Evolutionary conservation across 1,140 invertebrate species (phyloP).

Genomic region (Drosophila ananassae): DNA sequence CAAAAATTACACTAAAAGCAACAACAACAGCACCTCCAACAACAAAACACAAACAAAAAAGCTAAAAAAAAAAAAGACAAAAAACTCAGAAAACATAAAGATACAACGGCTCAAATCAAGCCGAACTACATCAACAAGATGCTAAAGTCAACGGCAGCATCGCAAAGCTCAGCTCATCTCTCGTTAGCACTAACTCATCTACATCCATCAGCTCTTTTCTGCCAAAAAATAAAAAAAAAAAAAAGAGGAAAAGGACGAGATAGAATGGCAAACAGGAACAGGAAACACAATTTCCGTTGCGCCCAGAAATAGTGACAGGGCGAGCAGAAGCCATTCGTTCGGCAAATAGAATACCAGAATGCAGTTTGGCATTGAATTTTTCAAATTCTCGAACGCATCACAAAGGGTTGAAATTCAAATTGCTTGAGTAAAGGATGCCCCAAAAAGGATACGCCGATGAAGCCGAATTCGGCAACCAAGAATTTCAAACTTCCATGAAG

Average conservation of each 20-base stretch:
- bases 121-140: constrained; percentile 8
- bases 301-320: constrained; percentile 23
- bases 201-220: constrained; percentile 11
- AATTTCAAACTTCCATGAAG: neutral
- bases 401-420: constrained; percentile 10
- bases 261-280: constrained; percentile 53
- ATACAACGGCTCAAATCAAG: constrained; percentile 24
- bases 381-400: constrained; percentile 6
- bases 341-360: constrained; percentile 34
- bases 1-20: constrained; percentile 28
- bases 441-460: neutral
- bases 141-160: neutral
- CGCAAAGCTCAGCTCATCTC: constrained; percentile 19
- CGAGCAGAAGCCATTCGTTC: constrained; percentile 18
- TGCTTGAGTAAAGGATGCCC: neutral
- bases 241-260: neutral
- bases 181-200: constrained; percentile 27
- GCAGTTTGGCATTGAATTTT: constrained; percentile 10
- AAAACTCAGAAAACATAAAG: neutral
- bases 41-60: constrained; percentile 22
- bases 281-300: constrained; percentile 71
- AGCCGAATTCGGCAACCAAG: constrained; percentile 4
- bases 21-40: constrained; percentile 18
- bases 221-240: constrained; percentile 3
- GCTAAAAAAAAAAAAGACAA: constrained; percentile 9